Percentiles rank a stretch among this genome's conserved stretches.
These are phyloP conservation scores for Rhodinocichla rosea DNA, from an alignment of 2,113 vertebrate genomes.

Conservation along the genomic window DNA sequence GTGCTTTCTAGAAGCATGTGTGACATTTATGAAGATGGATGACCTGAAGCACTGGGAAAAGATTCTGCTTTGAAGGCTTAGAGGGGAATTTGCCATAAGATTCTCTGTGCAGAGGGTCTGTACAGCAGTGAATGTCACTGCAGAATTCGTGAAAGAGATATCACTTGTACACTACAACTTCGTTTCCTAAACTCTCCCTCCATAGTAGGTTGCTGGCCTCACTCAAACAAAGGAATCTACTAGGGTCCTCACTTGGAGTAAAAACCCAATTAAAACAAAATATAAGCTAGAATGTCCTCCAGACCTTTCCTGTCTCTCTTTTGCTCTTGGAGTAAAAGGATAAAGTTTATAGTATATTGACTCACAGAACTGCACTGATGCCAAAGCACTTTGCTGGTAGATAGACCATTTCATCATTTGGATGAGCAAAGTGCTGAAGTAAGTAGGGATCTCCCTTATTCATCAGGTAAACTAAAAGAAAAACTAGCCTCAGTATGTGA, in stretches of 20 bases:
- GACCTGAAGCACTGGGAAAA: neutral
- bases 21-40: neutral
- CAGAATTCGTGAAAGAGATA: neutral
- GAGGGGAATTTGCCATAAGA: neutral
- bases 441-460: neutral
- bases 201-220: neutral
- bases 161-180: neutral
- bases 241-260: neutral
- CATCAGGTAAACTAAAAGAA: neutral
- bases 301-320: neutral
- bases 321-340: neutral
- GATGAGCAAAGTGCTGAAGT: neutral
- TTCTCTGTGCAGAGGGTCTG: neutral
- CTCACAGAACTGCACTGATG: neutral
- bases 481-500: neutral
- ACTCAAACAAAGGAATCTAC: neutral
- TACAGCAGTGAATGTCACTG: neutral
- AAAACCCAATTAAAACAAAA: neutral
- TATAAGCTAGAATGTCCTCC: neutral
- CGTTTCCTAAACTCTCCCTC: neutral
- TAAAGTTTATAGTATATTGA: neutral
- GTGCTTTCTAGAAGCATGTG: neutral
- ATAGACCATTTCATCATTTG: neutral
- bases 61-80: neutral
- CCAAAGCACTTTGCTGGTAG: neutral